Base-by-base conservation (phyloP, 2,797 vertebrate species). In the Arctocebus calabarensis region DNA sequence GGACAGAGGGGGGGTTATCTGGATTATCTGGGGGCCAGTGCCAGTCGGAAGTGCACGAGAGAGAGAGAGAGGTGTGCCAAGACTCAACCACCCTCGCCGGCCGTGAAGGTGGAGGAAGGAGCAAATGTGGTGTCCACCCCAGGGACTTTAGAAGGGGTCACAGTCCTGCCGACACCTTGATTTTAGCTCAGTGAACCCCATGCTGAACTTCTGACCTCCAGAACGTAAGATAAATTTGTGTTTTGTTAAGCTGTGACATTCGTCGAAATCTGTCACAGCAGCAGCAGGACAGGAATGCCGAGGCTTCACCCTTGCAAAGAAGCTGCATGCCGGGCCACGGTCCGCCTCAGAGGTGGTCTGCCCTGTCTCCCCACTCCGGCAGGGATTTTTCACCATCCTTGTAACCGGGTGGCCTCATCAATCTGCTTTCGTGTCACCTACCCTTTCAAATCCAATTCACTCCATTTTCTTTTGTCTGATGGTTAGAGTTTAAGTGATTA, bases 21-120 rank as follows among this genome's bases (percentile, higher is more conserved):
- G 12, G 52, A 2, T 29, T 12, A 1, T 16, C 59, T 0, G 0
- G 9, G 61, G 48, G 17, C 55, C 59, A 2, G 0, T 8, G 1
- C 2, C 37, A 16, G 16, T 32, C n/a, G 5, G 23, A 22, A 25
- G 5, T 29, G 2, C 1, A 1, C 0, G 13, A 37, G 37, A 32
- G 6, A 59, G 70, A 16, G 34, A 4, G 27, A 10, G 22, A 22
- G 13, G 20, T 0, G n/a, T 3, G 48, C 52, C 37, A 37, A 34
- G 59, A 48, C 32, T 16, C 48, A 7, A 3, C 23, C 0, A 0
- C 84, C 3, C 0, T 3, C 5, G 40, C 73, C 2, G 52, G 55
- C 52, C 81, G 8, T 55, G 66, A 55, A 57, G 45, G 62, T 2
- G 0, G 43, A 93, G 66, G 48, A 45, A 27, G 68, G 34, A 10